These are phyloP conservation scores for Eudyptes chrysolophus DNA, from an alignment of 2,113 vertebrate genomes.

Conservation along the genomic window DNA sequence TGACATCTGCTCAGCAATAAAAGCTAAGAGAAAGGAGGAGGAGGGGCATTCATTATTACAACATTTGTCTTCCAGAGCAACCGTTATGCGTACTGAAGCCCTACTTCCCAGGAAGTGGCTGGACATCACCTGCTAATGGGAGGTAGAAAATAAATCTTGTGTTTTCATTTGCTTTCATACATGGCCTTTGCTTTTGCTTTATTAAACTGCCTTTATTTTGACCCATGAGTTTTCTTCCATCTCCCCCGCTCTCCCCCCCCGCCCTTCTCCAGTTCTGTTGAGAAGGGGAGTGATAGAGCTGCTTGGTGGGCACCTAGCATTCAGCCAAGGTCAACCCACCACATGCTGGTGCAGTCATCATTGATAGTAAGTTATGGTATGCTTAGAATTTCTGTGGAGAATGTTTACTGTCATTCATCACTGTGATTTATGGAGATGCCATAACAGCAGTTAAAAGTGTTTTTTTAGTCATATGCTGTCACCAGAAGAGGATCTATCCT, in stretches of 20 bases:
- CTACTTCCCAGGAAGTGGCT: neutral
- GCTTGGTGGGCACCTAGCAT: neutral
- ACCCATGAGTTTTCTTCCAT: neutral
- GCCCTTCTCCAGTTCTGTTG: neutral
- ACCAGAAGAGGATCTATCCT: neutral
- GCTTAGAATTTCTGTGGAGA: neutral
- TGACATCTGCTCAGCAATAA: neutral
- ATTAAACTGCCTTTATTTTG: neutral
- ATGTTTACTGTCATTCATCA: neutral
- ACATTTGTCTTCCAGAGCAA: neutral
- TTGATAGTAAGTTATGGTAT: neutral
- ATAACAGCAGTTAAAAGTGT: neutral
- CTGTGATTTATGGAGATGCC: neutral
- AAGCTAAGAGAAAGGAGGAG: neutral
- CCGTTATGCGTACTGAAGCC: rapidly evolving
- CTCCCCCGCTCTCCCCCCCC: too few species aligned
- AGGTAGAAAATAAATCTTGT: neutral
- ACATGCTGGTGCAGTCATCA: neutral
- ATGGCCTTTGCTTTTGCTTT: neutral
- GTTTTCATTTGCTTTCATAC: neutral
- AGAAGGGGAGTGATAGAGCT: neutral
- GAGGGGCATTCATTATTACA: neutral
- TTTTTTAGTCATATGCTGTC: neutral
- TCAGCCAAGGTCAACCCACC: neutral
- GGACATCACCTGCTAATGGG: neutral